Evolutionary conservation across 2,797 vertebrate genomes (phyloP), one percentile per base, ranked within the genome.

Genomic region (Sebastes matsubarae): DNA sequence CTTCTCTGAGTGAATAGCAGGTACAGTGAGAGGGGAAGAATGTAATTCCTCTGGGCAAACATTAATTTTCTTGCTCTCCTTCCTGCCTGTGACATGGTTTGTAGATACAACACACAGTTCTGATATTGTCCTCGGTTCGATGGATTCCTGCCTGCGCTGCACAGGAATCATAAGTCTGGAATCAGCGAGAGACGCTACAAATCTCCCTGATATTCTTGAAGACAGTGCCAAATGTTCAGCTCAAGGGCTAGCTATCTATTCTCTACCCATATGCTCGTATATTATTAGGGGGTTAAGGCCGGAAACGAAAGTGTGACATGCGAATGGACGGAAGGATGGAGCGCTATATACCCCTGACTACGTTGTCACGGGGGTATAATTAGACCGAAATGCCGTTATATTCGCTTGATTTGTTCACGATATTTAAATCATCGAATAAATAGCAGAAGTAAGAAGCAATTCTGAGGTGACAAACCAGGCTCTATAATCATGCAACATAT

Each of bases 121-220:
- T 85, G 82, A 90, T 87, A 82, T 79, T 90, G 83, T 91, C 88
- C 88, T 85, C 83, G 85, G 72, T 85, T 50, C 46, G 18, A 50
- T 50, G 46, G 46, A 50, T 50, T 50, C 46, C 18, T 50, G 83
- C 74, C 82, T 70, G 38, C 1, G 10, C 73, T 74, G 80, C 64
- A 77, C 36, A 83, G 46, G 77, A 88, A 84, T 89, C 85, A 83
- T 80, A 86, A 81, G 75, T 88, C 81, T 91, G 83, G 54, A 70
- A 89, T 91, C 88, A 78, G 79, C 57, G 74, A 58, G 61, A 79
- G 69, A 82, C 74, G 61, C 69, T 68, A 70, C 67, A 75, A 72
- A 84, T 87, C 76, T 77, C 68, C 72, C 68, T 64, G 75, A 84
- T 85, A 79, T 79, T 78, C 66, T 30, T 60, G 20, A 68, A 80